Evolutionary conservation across 1,140 invertebrate genomes (phyloP).

Genomic region (Drosophila watanabei): DNA sequence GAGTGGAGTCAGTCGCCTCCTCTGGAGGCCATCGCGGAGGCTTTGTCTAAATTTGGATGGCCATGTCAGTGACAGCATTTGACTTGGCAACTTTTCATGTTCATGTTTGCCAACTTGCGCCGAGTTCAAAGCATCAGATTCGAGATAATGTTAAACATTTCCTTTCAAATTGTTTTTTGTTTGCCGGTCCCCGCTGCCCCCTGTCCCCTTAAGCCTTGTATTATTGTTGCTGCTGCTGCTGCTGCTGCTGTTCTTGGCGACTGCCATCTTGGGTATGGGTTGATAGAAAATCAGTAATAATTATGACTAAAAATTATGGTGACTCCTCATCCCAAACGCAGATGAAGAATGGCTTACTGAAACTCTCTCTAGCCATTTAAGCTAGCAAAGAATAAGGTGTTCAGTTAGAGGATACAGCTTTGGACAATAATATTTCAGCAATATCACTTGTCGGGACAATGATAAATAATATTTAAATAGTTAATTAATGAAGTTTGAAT

Average conservation of each 20-base stretch:
- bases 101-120: conserved; percentile 71
- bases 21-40: conserved; percentile 74
- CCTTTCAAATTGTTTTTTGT: conserved; percentile 74
- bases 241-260: conserved; percentile 21
- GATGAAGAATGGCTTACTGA: conserved; percentile 26
- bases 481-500: background rate
- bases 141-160: conserved; percentile 78
- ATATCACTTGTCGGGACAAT: background rate
- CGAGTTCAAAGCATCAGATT: conserved; percentile 80
- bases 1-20: conserved; percentile 47
- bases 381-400: background rate
- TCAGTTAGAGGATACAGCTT: conserved; percentile 6
- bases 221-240: conserved; percentile 4
- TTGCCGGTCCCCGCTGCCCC: conserved; percentile 26
- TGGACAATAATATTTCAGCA: background rate
- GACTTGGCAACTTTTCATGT: conserved; percentile 74
- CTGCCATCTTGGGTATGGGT: conserved; percentile 42
- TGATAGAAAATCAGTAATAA: conserved; percentile 60
- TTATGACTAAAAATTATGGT: conserved; percentile 54
- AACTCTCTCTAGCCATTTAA: conserved; percentile 15
- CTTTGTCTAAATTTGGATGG: conserved; percentile 82
- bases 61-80: conserved; percentile 80
- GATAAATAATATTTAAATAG: background rate
- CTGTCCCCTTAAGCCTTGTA: background rate
- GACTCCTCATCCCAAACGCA: conserved; percentile 6